phyloP scores from a whole-genome alignment of 2,888 invertebrate species.

The Hypena proboscidalis region DNA sequence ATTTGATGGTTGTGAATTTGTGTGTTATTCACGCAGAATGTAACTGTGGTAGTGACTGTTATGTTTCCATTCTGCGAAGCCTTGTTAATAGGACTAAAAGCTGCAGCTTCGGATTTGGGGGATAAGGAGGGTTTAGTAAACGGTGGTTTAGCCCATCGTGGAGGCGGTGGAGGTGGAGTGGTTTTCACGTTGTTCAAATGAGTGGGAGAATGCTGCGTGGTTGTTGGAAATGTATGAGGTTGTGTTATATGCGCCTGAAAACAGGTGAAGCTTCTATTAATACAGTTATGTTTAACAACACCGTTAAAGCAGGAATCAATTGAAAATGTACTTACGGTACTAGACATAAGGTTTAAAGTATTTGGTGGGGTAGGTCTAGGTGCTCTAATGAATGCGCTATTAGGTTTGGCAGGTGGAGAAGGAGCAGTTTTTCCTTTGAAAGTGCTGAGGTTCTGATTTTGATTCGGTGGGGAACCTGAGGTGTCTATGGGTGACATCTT shows the following conservation, averaged over 20 bases:
- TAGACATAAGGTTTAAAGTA: conserved; percentile 90
- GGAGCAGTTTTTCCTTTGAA: conserved; percentile 87
- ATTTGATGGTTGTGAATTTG: conserved; percentile 83
- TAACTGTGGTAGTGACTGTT: conserved; percentile 94
- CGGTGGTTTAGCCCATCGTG: conserved; percentile 93
- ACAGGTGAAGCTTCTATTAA: conserved; percentile 70
- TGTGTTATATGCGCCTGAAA: conserved; percentile 85
- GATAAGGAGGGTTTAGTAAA: conserved; percentile 80
- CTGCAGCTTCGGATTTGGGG: conserved; percentile 70
- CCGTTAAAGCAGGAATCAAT: conserved; percentile 39
- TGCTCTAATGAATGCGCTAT: conserved; percentile 83
- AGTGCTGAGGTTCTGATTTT: conserved; percentile 86
- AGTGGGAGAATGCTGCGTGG: conserved; percentile 73
- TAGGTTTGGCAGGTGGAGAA: conserved; percentile 80
- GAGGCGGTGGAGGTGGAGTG: conserved; percentile 93
- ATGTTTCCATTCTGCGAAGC: conserved; percentile 88
- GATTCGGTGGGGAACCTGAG: conserved; percentile 79
- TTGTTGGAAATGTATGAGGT: conserved; percentile 78
- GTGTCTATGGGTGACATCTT: conserved; percentile 90
- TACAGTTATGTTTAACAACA: conserved; percentile 53
- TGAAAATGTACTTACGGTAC: conserved; percentile 71
- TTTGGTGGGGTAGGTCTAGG: conserved; percentile 93
- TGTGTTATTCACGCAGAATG: conserved; percentile 90
- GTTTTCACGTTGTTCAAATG: conserved; percentile 69
- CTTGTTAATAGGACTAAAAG: conserved; percentile 79